These are phyloP conservation scores for Spodoptera picta DNA, from an alignment of 2,888 invertebrate species.

Conservation along the genomic window DNA sequence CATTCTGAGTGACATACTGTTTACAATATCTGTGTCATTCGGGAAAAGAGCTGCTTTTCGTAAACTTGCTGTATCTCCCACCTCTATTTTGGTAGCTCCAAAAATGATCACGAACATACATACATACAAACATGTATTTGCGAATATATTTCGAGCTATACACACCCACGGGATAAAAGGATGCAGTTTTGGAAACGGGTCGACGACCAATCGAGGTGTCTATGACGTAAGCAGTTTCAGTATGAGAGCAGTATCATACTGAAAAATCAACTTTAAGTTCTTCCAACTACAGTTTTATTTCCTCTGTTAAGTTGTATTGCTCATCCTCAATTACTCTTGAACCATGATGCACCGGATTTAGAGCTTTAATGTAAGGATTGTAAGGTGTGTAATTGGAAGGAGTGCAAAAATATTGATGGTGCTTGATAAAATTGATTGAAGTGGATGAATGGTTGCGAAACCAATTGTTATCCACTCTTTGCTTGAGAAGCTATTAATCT, in stretches of 20 bases:
- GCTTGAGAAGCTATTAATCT: conserved; percentile 35
- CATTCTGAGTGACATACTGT: conserved; percentile 11
- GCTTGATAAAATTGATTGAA: conserved; percentile 45
- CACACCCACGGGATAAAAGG: conserved; percentile 44
- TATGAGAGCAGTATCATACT: conserved; percentile 2
- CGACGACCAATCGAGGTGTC: conserved; percentile 55
- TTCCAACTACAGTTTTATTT: conserved; percentile 22
- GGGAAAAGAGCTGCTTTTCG: background rate
- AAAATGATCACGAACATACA: conserved; percentile 11
- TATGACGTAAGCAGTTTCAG: conserved; percentile 51
- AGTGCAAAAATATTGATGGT: conserved; percentile 10
- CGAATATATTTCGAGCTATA: conserved; percentile 34
- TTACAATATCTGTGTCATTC: conserved; percentile 18
- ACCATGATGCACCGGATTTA: conserved; percentile 8
- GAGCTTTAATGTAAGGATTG: background rate
- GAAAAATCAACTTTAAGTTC: conserved; percentile 24
- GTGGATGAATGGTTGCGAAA: conserved; percentile 47
- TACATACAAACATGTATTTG: conserved; percentile 31
- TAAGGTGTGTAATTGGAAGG: conserved; percentile 5
- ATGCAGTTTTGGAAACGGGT: conserved; percentile 56
- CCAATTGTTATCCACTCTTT: conserved; percentile 36
- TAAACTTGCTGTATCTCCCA: conserved; percentile 8
- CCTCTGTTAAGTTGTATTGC: conserved; percentile 3
- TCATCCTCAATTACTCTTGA: conserved; percentile 28
- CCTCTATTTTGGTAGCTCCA: conserved; percentile 19